Evolutionary conservation across 2,113 vertebrate genomes (phyloP).

Genomic region (Aegotheles bennettii): DNA sequence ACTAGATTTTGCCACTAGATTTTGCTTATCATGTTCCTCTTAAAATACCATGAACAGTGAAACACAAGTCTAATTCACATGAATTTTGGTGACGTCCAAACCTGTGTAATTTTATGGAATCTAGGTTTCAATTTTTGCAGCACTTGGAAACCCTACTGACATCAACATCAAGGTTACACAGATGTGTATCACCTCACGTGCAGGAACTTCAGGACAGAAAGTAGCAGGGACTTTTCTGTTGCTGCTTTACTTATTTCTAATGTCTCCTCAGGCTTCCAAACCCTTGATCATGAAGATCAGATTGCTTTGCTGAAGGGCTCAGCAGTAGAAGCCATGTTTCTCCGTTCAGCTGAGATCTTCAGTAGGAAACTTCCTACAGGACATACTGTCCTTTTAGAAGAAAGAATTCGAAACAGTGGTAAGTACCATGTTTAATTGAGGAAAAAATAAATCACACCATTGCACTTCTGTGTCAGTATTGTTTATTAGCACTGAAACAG

Average conservation of each 20-base stretch:
- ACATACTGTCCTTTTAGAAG: conserved; percentile 86
- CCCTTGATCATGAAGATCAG: conserved; percentile 95
- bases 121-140: background rate
- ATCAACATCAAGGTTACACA: background rate
- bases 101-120: background rate
- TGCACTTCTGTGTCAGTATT: background rate
- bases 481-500: background rate
- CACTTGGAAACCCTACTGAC: background rate
- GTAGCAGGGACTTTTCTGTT: background rate
- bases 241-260: background rate
- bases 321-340: conserved; percentile 97
- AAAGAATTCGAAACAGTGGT: conserved; percentile 94
- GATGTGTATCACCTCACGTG: accelerated
- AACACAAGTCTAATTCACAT: background rate
- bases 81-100: background rate
- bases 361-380: conserved; percentile 86
- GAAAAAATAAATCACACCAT: background rate
- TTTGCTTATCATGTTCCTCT: background rate
- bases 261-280: conserved; percentile 84
- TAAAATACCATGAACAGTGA: background rate
- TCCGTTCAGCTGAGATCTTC: conserved; percentile 94
- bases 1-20: accelerated
- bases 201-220: background rate
- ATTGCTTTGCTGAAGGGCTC: conserved; percentile 97
- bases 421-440: conserved; percentile 25